phyloP scores from a whole-genome alignment of 1,140 invertebrate species.

The Sarcophaga bullata region DNA sequence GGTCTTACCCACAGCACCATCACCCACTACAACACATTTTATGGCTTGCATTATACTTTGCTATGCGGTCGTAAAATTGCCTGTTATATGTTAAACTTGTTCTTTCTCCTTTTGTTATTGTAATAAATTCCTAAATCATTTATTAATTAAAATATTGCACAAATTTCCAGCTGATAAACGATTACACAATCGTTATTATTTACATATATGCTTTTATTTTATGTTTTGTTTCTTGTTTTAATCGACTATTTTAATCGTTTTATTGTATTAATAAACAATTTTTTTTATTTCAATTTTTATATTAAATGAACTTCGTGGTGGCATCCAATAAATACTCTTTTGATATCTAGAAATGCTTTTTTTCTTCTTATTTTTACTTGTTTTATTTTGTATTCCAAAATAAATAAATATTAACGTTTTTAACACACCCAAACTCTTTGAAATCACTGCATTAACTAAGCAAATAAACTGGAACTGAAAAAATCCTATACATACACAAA shows the following conservation, averaged over 20 bases:
- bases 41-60: constrained; percentile 84
- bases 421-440: constrained; percentile 63
- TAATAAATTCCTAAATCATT: not conserved
- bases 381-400: not conserved
- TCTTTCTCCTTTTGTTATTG: constrained; percentile 16
- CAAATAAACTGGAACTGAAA: not conserved
- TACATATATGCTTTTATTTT: not conserved
- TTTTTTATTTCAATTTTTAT: not conserved
- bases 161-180: not conserved
- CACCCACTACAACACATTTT: constrained; percentile 95
- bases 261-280: not conserved
- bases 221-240: constrained; percentile 34
- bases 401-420: not conserved
- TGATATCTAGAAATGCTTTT: not conserved
- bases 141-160: not conserved
- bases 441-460: constrained; percentile 46
- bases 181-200: constrained; percentile 13
- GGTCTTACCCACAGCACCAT: constrained; percentile 96
- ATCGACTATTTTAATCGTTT: not conserved
- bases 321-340: constrained; percentile 12
- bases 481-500: constrained; percentile 27
- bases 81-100: not conserved
- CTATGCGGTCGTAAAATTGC: not conserved
- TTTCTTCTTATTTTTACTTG: not conserved
- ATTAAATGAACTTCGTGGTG: constrained; percentile 3